Evolutionary conservation across 2,888 invertebrate species (phyloP), one percentile per base, ranked within the genome.

Genomic region (Hanleya hanleyi): DNA sequence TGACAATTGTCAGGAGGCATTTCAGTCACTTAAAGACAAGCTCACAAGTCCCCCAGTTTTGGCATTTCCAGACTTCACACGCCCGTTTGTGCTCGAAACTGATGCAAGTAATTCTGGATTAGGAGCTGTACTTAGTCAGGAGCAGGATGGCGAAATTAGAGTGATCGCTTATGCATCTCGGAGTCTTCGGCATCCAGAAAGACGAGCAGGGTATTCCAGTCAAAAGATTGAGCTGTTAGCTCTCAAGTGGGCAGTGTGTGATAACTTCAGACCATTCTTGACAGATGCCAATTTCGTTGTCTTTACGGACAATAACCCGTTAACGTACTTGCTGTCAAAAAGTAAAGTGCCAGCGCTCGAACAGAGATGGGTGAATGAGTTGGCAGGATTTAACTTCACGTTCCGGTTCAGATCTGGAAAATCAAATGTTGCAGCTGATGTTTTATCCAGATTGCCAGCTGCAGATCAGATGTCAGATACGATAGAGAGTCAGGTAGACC

Each of bases 201-300:
- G 61, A 29, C 71, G 70, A n/a, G 65, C 66, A 37, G 33, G 33
- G 36, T 67, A 74, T 22, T 78, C 77, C 62, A 76, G 75, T 37
- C 70, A 64, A 41, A 79, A 77, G 62, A 15, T 79, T n/a, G 76
- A 77, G 49, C 67, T 74, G 32, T 67, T 79, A 7, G 79, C 67
- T 4, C 61, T 76, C 4, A 79, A 79, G 61, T 78, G 79, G 79
- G 76, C 79, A 4, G 65, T 77, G 33, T 66, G 69, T 29, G 71
- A 77, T 5, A 75, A 77, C 35, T 77, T 75, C 29, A 29, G 65
- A 22, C 66, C 69, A 33, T 77, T 74, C 37, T 71, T 76, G 1
- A 22, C 65, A 18, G 77, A 67, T 9, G 15, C 73, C 0, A 38
- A 69, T 35, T 76, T 78, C 50, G 38, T 18, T 6, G 70, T 76